Percentiles rank a stretch among this genome's conserved stretches.
Conservation (phyloP, 2,888 invertebrate genomes). For the Oligia latruncula region DNA sequence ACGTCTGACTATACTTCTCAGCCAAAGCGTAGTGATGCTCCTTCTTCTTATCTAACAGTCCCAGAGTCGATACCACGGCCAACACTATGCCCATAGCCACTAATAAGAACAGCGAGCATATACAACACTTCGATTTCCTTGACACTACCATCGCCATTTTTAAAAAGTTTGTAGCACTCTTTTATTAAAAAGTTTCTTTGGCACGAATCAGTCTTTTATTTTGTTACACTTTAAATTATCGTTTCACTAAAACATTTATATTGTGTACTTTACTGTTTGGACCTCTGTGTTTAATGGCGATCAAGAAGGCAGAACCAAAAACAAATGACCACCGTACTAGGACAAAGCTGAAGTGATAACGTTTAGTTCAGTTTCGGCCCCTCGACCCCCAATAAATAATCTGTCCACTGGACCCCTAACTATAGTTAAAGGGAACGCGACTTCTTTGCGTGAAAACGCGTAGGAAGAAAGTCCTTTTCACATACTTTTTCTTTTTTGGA, state of each 20-base stretch:
- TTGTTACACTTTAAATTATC: constrained; percentile 11
- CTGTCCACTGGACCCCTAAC: too few species aligned
- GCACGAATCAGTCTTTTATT: constrained; percentile 64
- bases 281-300: background rate
- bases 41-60: constrained; percentile 67
- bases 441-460: background rate
- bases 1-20: constrained; percentile 78
- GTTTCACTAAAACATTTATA: constrained; percentile 2
- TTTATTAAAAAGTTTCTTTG: constrained; percentile 48
- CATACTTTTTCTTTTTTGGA: too few species aligned
- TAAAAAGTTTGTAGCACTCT: constrained; percentile 39
- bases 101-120: constrained; percentile 77
- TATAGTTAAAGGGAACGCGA: background rate
- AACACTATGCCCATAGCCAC: constrained; percentile 79
- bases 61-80: constrained; percentile 80
- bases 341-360: background rate
- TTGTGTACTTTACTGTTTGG: background rate
- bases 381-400: too few species aligned
- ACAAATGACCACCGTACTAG: constrained; percentile 16
- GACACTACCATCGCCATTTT: constrained; percentile 86
- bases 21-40: constrained; percentile 75
- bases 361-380: too few species aligned
- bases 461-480: background rate
- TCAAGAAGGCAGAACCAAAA: constrained; percentile 3
- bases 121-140: constrained; percentile 80